Percentiles rank a stretch among this genome's conserved stretches.
These are phyloP conservation scores for Sarcophaga bullata DNA, from an alignment of 1,140 invertebrate species.

Conservation along the genomic window DNA sequence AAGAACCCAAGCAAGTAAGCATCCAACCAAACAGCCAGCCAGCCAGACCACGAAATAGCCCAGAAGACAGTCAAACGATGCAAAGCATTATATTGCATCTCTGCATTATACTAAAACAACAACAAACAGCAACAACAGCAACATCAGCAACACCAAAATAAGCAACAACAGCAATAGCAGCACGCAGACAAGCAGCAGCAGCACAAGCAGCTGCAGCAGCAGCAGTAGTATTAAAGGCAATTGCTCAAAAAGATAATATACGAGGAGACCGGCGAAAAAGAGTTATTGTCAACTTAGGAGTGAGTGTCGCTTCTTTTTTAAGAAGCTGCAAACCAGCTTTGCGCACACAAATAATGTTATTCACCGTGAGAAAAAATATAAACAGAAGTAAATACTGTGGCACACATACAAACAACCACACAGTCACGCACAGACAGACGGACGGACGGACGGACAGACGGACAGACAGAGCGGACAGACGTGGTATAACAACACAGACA, in stretches of 20 bases:
- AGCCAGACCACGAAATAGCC: neutral
- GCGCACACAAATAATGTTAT: constrained; percentile 39
- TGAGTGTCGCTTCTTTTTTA: constrained; percentile 41
- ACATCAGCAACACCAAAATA: neutral
- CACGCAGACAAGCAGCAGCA: neutral
- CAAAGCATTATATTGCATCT: neutral
- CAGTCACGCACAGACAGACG: neutral
- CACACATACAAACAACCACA: constrained; percentile 4
- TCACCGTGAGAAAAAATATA: constrained; percentile 39
- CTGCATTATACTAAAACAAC: neutral
- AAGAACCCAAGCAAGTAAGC: neutral
- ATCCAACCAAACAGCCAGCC: neutral
- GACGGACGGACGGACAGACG: neutral
- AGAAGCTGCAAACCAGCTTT: constrained; percentile 40
- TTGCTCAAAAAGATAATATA: constrained; percentile 32
- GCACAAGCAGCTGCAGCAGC: neutral
- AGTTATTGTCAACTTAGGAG: constrained; percentile 40
- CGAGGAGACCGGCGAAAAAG: constrained; percentile 39
- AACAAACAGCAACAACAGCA: neutral
- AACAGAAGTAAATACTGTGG: constrained; percentile 38
- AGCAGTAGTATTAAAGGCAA: neutral
- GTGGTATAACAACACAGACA: too few species aligned
- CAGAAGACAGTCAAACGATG: neutral
- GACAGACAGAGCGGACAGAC: neutral
- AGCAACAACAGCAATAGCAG: neutral